A percentile compares a stretch with the other conserved stretches of the same genome.
Conservation (phyloP, 2,888 invertebrate species). For the Archips crataeganus region DNA sequence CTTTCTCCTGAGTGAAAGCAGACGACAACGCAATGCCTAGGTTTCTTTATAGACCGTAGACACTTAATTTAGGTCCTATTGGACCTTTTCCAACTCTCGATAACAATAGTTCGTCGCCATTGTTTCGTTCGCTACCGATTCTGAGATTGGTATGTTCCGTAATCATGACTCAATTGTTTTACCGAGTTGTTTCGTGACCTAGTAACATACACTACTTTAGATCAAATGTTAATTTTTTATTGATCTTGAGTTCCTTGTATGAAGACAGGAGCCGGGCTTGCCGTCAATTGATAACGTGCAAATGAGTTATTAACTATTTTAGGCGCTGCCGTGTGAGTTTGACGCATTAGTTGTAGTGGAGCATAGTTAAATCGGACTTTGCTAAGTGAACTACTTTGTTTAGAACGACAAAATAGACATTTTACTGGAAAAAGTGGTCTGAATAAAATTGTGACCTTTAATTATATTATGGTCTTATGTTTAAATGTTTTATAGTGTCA, state of each 20-base stretch:
- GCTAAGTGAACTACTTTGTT: conserved; percentile 3
- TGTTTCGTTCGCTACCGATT: conserved; percentile 1
- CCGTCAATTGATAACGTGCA: conserved; percentile 21
- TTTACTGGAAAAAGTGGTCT: not conserved
- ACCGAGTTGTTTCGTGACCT: not conserved
- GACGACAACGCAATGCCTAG: conserved; percentile 39
- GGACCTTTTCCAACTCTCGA: not conserved
- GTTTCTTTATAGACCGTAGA: conserved; percentile 31
- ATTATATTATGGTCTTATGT: too few species aligned
- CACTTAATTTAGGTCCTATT: conserved; percentile 11
- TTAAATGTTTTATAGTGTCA: too few species aligned
- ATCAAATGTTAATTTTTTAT: not conserved
- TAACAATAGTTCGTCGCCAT: not conserved
- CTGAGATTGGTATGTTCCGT: not conserved
- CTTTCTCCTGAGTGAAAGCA: conserved; percentile 40
- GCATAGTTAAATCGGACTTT: conserved; percentile 21
- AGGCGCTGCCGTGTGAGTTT: conserved; percentile 18
- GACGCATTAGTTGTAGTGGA: conserved; percentile 3
- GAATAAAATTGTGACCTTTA: not conserved
- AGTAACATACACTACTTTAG: not conserved
- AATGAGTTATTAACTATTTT: conserved; percentile 27
- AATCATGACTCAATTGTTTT: conserved; percentile 9
- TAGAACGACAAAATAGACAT: not conserved
- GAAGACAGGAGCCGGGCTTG: not conserved
- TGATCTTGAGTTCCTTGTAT: not conserved